Evolutionary conservation across 2,888 invertebrate genomes (phyloP).

Genomic region (Drosophila gaucha): DNA sequence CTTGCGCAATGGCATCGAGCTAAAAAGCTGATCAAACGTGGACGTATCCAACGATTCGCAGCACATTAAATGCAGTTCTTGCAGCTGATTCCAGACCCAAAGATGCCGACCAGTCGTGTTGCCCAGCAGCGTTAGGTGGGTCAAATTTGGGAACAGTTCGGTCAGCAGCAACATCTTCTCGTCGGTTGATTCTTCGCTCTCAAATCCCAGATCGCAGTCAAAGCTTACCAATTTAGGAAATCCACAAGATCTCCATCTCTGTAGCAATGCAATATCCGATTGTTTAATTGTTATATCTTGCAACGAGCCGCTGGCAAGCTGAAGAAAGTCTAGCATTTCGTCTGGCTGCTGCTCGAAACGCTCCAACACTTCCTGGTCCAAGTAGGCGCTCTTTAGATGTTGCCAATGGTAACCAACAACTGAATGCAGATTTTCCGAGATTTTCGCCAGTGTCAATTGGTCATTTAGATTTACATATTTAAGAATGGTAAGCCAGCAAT

Average conservation of each 20-base stretch:
- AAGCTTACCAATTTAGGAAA: slow-evolving; percentile 51
- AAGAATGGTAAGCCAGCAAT: slow-evolving; percentile 53
- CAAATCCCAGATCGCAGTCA: slow-evolving; percentile 6
- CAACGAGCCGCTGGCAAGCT: slow-evolving; percentile 34
- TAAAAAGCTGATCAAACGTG: slow-evolving; percentile 28
- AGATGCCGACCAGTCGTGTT: slow-evolving; percentile 44
- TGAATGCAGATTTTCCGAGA: slow-evolving; percentile 24
- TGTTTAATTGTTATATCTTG: slow-evolving; percentile 22
- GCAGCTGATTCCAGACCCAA: slow-evolving; percentile 35
- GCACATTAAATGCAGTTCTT: slow-evolving; percentile 42
- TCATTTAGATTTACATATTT: slow-evolving; percentile 42
- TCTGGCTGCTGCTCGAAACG: slow-evolving; percentile 8
- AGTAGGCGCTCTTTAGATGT: slow-evolving; percentile 1
- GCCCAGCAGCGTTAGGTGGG: slow-evolving; percentile 29
- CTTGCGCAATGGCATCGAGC: slow-evolving; percentile 42
- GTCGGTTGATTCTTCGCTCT: slow-evolving; percentile 20
- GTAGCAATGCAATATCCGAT: neutral
- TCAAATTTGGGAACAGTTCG: slow-evolving; percentile 53
- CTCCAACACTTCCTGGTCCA: slow-evolving; percentile 7
- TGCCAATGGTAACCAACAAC: slow-evolving; percentile 51
- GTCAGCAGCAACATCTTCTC: slow-evolving; percentile 32
- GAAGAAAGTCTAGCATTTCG: slow-evolving; percentile 41
- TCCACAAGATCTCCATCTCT: slow-evolving; percentile 17
- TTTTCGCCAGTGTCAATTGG: slow-evolving; percentile 34
- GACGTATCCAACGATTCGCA: slow-evolving; percentile 32